phyloP scores from a whole-genome alignment of 2,797 vertebrate genomes.

The Sciaenops ocellatus region DNA sequence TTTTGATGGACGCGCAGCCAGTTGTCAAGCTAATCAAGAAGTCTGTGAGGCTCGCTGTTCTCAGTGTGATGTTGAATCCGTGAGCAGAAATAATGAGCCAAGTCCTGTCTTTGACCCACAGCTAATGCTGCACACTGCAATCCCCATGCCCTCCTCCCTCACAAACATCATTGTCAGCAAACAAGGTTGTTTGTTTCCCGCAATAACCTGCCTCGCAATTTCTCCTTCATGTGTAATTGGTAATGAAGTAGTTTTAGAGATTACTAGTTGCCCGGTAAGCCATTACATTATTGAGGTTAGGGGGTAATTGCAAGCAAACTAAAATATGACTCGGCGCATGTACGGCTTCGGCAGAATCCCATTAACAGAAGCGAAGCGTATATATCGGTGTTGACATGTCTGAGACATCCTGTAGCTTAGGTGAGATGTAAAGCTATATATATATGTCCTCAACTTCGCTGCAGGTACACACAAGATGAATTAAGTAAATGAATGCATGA shows the following conservation, averaged over 20 bases:
- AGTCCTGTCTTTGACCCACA: slow-evolving; percentile 56
- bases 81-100: slow-evolving; percentile 61
- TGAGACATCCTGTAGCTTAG: slow-evolving; percentile 29
- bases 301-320: slow-evolving; percentile 70
- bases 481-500: slow-evolving; percentile 30
- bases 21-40: slow-evolving; percentile 56
- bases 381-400: slow-evolving; percentile 47
- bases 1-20: slow-evolving; percentile 48
- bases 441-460: slow-evolving; percentile 11
- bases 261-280: slow-evolving; percentile 43
- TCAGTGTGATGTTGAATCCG: slow-evolving; percentile 21
- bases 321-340: slow-evolving; percentile 50
- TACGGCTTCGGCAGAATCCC: slow-evolving; percentile 48
- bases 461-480: slow-evolving; percentile 21
- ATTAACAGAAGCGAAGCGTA: slow-evolving; percentile 51
- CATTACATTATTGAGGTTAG: slow-evolving; percentile 70
- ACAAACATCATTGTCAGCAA: slow-evolving; percentile 44
- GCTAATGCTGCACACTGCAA: slow-evolving; percentile 27
- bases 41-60: slow-evolving; percentile 18
- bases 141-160: slow-evolving; percentile 1
- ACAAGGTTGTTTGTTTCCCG: slow-evolving; percentile 29
- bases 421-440: slow-evolving; percentile 28
- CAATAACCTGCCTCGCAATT: slow-evolving; percentile 14
- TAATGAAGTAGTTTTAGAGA: slow-evolving; percentile 54
- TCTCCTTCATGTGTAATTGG: slow-evolving; percentile 52